These are phyloP conservation scores for Centropus unirufus DNA, from an alignment of 2,113 vertebrate species.

Conservation along the genomic window DNA sequence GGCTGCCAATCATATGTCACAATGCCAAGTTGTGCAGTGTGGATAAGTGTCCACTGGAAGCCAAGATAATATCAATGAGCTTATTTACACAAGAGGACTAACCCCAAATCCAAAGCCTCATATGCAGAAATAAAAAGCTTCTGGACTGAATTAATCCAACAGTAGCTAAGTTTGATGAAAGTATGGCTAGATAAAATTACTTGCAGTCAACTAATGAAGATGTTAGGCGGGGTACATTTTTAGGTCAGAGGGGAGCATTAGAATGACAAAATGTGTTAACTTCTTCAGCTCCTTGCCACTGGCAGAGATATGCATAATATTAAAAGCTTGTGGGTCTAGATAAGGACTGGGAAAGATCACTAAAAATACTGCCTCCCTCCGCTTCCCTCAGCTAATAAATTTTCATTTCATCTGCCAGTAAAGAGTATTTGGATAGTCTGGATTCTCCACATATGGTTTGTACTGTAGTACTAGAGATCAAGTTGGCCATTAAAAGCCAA, in stretches of 20 bases:
- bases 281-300: not conserved
- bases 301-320: not conserved
- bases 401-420: not conserved
- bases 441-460: not conserved
- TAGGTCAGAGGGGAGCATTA: not conserved
- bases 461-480: not conserved
- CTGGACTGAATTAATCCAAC: not conserved
- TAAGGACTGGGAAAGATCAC: no score
- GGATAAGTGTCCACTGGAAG: constrained; percentile 48
- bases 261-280: not conserved
- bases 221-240: not conserved
- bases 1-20: constrained; percentile 36
- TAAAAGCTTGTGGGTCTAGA: no score
- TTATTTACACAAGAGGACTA: not conserved
- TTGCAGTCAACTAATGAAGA: not conserved
- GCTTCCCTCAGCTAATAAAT: not conserved
- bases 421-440: not conserved
- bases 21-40: constrained; percentile 31
- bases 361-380: no score
- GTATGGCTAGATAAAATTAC: not conserved
- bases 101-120: not conserved
- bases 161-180: not conserved
- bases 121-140: not conserved
- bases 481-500: not conserved
- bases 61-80: not conserved